phyloP scores from a whole-genome alignment of 2,888 invertebrate genomes.

The Tuberolachnus salignus region DNA sequence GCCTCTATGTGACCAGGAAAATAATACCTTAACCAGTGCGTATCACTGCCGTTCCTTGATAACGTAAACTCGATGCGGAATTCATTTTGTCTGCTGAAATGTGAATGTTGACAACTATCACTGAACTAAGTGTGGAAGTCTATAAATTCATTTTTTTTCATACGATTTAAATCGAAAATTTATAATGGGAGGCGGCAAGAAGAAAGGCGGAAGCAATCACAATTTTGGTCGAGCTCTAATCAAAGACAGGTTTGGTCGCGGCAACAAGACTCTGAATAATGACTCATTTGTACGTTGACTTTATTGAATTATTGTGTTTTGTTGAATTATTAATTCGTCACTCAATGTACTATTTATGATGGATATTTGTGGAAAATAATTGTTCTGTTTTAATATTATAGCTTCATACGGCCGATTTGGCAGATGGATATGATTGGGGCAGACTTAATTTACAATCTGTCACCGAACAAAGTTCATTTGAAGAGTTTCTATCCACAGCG shows the following conservation, averaged over 20 bases:
- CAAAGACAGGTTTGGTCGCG: constrained; percentile 75
- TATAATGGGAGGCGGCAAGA: constrained; percentile 66
- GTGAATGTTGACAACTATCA: too few relatives aligned
- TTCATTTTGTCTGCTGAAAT: too few relatives aligned
- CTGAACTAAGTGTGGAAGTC: too few relatives aligned
- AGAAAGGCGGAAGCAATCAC: constrained; percentile 61
- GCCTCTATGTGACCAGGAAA: too few relatives aligned
- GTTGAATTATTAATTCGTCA: not conserved
- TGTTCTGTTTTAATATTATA: constrained; percentile 59
- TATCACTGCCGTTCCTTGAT: too few relatives aligned
- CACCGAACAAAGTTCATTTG: constrained; percentile 93
- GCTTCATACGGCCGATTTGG: constrained; percentile 85
- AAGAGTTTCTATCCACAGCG: constrained; percentile 94
- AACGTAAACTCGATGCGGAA: too few relatives aligned
- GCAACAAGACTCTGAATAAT: constrained; percentile 70
- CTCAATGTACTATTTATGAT: not conserved
- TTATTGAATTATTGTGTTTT: not conserved
- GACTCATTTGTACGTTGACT: constrained; percentile 72
- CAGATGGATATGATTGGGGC: constrained; percentile 92
- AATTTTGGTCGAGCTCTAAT: constrained; percentile 73
- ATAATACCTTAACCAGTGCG: too few relatives aligned
- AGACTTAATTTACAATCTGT: constrained; percentile 88
- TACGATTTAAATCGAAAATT: too few relatives aligned
- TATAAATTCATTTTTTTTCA: too few relatives aligned
- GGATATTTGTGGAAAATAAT: not conserved